phyloP scores from a whole-genome alignment of 2,797 vertebrate species.

The Chromis chromis region DNA sequence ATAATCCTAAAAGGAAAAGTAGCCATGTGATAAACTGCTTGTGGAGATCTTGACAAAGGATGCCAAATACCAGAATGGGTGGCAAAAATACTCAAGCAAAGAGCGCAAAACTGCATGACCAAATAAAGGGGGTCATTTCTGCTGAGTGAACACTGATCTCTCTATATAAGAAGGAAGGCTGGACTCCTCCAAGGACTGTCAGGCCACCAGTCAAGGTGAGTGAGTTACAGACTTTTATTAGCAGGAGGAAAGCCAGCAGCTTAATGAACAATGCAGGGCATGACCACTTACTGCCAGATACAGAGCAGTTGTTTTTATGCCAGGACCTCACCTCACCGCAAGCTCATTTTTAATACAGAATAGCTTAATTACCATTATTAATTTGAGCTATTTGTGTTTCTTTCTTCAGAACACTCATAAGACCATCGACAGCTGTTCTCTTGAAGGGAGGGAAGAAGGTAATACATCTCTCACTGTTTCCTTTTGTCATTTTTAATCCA shows the following conservation, averaged over 20 bases:
- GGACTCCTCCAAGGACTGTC: conserved; percentile 69
- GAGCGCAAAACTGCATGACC: conserved; percentile 75
- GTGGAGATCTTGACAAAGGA: conserved; percentile 17
- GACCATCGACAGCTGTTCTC: conserved; percentile 51
- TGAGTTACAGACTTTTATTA: conserved; percentile 74
- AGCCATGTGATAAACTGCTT: background rate
- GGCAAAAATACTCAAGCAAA: conserved; percentile 66
- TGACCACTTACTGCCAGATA: conserved; percentile 53
- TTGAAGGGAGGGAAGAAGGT: conserved; percentile 60
- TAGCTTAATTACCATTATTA: conserved; percentile 15
- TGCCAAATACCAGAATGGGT: conserved; percentile 13
- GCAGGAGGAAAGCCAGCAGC: conserved; percentile 68
- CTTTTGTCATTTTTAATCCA: conserved; percentile 5
- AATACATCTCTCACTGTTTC: conserved; percentile 17
- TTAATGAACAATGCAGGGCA: conserved; percentile 77
- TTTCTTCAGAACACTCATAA: conserved; percentile 52
- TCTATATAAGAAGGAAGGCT: conserved; percentile 82
- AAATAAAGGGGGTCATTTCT: conserved; percentile 75
- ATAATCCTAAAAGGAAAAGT: conserved; percentile 1
- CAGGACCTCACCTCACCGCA: conserved; percentile 35
- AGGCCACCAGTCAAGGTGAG: conserved; percentile 84
- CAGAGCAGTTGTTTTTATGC: conserved; percentile 25
- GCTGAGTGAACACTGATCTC: conserved; percentile 56
- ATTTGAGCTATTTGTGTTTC: conserved; percentile 30
- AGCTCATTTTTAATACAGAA: conserved; percentile 16